Evolutionary conservation across 2,888 invertebrate genomes (phyloP), one percentile per base, ranked within the genome.

Genomic region (Apamea sordens): DNA sequence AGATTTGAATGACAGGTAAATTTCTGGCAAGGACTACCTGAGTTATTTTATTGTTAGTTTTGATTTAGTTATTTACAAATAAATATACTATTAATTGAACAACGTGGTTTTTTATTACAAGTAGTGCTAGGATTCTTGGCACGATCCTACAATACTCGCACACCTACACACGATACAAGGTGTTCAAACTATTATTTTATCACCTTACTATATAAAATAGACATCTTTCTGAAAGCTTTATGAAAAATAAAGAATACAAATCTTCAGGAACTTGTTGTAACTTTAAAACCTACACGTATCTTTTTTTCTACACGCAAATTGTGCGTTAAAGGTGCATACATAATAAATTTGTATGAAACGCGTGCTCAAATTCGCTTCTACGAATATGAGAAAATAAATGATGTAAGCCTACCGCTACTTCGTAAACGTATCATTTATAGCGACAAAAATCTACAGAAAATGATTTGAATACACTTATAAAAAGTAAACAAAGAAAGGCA

Each of bases 41-140:
- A 92, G 95, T 92, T 88, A 90, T 92, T 95, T 95, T 96, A 95
- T 94, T 92, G 90, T 94, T 95, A 94, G 93, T 94, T 94, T 80
- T 93, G 91, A 93, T 93, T 92, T 94, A 94, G 94, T 94, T 95
- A 92, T 95, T 94, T 95, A 95, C 93, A 95, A 93, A 95, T 95
- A 95, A 95, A 95, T 93, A 92, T 93, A 92, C 86, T 90, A 89
- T 90, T 89, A 90, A 92, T 86, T 90, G 86, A 88, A 87, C 76
- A 21, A 76, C 63, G 41, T 77, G 79, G 79, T 89, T 87, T 84
- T 41, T 84, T 36, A 21, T 83, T 74, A 53, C 10, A 44, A 47
- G 10, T 21, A 18, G 15, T 28, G n/a, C 13, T 64, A 13, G 18
- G 56, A 21, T 10, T 50, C 0, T n/a, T 61, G 15, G 28, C 41